Evolutionary conservation across 2,113 vertebrate species (phyloP).

Genomic region (Sorex fumeus): DNA sequence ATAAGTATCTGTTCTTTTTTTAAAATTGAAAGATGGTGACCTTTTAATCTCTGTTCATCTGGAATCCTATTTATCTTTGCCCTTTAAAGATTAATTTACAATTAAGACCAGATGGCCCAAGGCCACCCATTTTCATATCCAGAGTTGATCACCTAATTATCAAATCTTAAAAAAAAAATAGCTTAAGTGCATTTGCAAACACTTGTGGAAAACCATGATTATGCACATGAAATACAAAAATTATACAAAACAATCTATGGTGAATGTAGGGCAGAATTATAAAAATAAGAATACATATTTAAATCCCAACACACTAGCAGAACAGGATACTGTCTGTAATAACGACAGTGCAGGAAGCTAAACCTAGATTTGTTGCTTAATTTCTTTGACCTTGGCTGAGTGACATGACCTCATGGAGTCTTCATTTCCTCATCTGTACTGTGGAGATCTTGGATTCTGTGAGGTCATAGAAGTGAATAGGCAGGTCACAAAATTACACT

Average conservation of each 20-base stretch:
- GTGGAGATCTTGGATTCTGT: background rate
- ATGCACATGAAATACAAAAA: background rate
- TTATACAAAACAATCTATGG: background rate
- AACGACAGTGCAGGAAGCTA: background rate
- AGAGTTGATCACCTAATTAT: slow-evolving; percentile 38
- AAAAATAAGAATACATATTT: slow-evolving; percentile 32
- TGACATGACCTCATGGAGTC: background rate
- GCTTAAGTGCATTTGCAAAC: slow-evolving; percentile 28
- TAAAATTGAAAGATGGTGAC: slow-evolving; percentile 29
- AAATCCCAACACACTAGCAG: background rate
- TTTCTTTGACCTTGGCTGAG: slow-evolving; percentile 46
- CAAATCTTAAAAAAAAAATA: slow-evolving; percentile 43
- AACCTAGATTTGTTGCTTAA: slow-evolving; percentile 26
- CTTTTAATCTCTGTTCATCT: slow-evolving; percentile 67
- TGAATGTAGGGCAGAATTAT: background rate
- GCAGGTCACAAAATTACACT: background rate
- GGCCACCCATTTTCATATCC: slow-evolving; percentile 54
- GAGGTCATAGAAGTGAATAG: background rate
- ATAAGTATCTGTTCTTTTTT: slow-evolving; percentile 31
- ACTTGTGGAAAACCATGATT: background rate
- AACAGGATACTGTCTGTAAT: background rate
- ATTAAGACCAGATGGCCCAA: slow-evolving; percentile 61
- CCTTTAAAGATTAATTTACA: slow-evolving; percentile 69
- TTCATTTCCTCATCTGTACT: slow-evolving; percentile 52
- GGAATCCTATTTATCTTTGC: slow-evolving; percentile 59